These are phyloP conservation scores for Chlorops oryzae DNA, from an alignment of 1,140 invertebrate genomes.

Conservation along the genomic window DNA sequence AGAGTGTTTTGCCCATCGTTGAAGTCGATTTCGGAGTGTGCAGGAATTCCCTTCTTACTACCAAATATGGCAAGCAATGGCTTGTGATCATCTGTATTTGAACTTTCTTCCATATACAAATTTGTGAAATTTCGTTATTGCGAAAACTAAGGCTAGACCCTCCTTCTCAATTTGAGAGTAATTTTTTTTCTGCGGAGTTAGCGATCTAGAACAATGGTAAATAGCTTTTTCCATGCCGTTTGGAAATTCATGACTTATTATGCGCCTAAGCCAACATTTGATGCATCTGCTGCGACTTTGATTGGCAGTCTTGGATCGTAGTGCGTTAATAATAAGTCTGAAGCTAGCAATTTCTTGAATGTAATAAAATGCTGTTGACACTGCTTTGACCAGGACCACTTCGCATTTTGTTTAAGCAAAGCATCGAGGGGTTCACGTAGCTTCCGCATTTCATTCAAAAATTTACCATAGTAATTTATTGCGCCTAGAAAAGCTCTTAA, in stretches of 20 bases:
- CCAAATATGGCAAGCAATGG: conserved; percentile 43
- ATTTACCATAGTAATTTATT: conserved; percentile 46
- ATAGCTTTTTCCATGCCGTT: conserved; percentile 37
- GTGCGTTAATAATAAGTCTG: conserved; percentile 36
- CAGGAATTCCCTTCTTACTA: conserved; percentile 24
- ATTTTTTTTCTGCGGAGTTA: too few species aligned
- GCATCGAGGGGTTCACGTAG: conserved; percentile 10
- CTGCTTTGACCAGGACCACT: conserved; percentile 13
- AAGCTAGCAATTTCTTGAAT: conserved; percentile 27
- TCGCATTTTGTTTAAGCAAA: neutral
- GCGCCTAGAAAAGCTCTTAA: conserved; percentile 35
- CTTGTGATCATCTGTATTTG: conserved; percentile 46
- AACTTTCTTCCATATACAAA: conserved; percentile 39
- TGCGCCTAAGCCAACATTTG: conserved; percentile 46
- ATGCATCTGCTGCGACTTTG: conserved; percentile 48
- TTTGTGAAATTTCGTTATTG: conserved; percentile 35
- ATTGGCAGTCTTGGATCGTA: conserved; percentile 49
- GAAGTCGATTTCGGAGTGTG: conserved; percentile 23
- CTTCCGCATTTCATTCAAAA: conserved; percentile 19
- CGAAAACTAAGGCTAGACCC: conserved; percentile 47
- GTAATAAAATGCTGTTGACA: conserved; percentile 15
- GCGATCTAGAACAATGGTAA: conserved; percentile 32
- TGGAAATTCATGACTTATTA: conserved; percentile 24
- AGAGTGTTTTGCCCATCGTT: conserved; percentile 31
- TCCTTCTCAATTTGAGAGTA: conserved; percentile 46